Base-by-base conservation (phyloP, 2,113 vertebrate genomes). In the Ailuropoda melanoleuca region DNA sequence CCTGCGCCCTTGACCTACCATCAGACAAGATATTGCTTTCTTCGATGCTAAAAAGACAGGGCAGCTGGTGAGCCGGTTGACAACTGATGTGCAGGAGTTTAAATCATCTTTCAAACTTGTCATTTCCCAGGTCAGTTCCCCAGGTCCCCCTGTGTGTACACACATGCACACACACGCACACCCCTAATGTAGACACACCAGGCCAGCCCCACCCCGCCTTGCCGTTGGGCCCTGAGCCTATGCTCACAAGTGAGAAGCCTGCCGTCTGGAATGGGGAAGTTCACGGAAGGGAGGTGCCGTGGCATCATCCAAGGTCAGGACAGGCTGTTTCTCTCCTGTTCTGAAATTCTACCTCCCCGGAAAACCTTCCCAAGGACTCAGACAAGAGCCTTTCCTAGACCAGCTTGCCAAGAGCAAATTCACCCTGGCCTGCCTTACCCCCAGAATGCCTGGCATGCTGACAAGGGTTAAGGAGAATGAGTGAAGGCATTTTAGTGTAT, bases 61-160 rank as follows among this genome's bases (percentile, higher is more conserved):
- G 43, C 99, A 99, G 95, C 98, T 99, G 97, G 99, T 99, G 96
- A 99, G 99, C 15, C 99, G 99, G 17, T 98, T 99, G 98, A 99
- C 99, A 0, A 96, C 99, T 0, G 99, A 99, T 64, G 99, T 99
- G 98, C 99, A 99, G 97, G 99, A 99, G 96, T 99, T 99, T 97
- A 99, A 99, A 91, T 99, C 99, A 0, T 99, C 99, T 72, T 99
- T 99, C 98, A 99, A 99, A 95, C 97, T 99, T 29, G 99, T 99
- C 90, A 98, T 99, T 96, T 99, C 99, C 92, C 99, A 99, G 99
- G 99, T 99, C 98, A 84, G 95, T 50, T 58, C 31, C 31, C 1
- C 24, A 8, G 15, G 8, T 0, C 2, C 17, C 24, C 64, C 39
- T 19, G 4, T 74, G 23, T 72, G 68, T 37, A 70, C 29, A 17